Base-by-base conservation (phyloP, 1,140 invertebrate species). In the Aphis gossypii region DNA sequence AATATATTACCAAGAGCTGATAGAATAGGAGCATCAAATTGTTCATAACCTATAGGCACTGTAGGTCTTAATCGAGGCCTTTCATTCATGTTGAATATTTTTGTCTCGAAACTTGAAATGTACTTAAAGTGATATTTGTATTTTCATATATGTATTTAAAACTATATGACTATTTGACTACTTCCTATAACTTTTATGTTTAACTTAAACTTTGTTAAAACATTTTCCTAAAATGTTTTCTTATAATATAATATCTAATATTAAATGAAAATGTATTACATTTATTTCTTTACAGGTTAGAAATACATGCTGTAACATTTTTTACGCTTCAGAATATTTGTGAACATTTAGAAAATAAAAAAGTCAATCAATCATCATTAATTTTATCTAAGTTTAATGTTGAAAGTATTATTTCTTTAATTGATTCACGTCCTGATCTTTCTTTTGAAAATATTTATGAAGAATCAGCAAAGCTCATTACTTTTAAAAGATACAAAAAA, bases 391-490 rank as follows among this genome's bases (percentile, higher is more conserved):
- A 35, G 30, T 83, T 84, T 83, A 35, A 44, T 35, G 21, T 92
- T 51, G 48, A 92, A 35, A 83, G 18, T 83, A 38, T 92, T 9
- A 82, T 54, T 83, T 92, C 90, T 46, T 44, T 82, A 46, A 20
- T 76, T 92, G 60, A 92, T 20, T 82, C 68, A 82, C 7, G 35
- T 5, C 41, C 23, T 68, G 23, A 68, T 68, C 21, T 2, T 38
- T 2, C 14, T 35, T 35, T 92, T 84, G 46, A 84, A 48, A 51
- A 14, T 11, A n/a, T n/a, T 11, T 83, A 20, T 83, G 60, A 51
- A 48, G 76, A 92, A 84, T 76, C 91, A 84, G 18, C 25, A 30
- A 25, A 92, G 38, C n/a, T 41, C 46, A 38, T 92, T 51, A 92
- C 44, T 35, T 92, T 82, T 48, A 46, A 23, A 84, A 41, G 3